Conservation (phyloP, 2,888 invertebrate genomes). For the Volucella inanis region DNA sequence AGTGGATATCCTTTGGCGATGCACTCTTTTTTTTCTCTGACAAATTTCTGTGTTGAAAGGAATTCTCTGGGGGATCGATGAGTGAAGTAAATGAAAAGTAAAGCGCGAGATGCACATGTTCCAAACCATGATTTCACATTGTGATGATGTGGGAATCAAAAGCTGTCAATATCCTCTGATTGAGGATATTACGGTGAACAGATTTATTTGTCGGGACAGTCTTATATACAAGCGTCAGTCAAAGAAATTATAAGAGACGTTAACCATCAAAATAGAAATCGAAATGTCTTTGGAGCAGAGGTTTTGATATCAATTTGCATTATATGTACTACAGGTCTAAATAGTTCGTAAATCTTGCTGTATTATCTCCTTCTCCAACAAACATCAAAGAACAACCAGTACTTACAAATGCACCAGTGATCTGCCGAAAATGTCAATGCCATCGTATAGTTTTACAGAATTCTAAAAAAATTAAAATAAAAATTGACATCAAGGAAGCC, state of each 20-base stretch:
- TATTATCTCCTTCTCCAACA: too few species aligned
- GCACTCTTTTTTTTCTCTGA: not conserved
- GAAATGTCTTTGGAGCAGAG: too few species aligned
- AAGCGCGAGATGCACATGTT: slow-evolving; percentile 3
- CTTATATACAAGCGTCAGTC: not conserved
- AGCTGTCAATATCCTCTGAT: not conserved
- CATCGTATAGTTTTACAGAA: too few species aligned
- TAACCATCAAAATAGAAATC: too few species aligned
- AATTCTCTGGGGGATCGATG: slow-evolving; percentile 3
- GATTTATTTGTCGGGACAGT: not conserved
- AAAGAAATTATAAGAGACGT: not conserved
- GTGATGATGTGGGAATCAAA: not conserved
- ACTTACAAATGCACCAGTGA: too few species aligned
- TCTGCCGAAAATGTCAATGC: too few species aligned
- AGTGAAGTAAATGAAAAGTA: not conserved
- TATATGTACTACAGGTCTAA: too few species aligned
- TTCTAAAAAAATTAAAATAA: too few species aligned
- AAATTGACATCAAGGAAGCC: too few species aligned
- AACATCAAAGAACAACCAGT: too few species aligned
- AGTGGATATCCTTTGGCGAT: not conserved
- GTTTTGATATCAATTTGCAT: too few species aligned
- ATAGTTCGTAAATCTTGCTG: too few species aligned
- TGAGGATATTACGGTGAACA: not conserved
- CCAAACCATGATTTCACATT: not conserved
- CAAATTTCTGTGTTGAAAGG: not conserved